Evolutionary conservation across 2,797 vertebrate genomes (phyloP).

Genomic region (Sebastes aleutianus): DNA sequence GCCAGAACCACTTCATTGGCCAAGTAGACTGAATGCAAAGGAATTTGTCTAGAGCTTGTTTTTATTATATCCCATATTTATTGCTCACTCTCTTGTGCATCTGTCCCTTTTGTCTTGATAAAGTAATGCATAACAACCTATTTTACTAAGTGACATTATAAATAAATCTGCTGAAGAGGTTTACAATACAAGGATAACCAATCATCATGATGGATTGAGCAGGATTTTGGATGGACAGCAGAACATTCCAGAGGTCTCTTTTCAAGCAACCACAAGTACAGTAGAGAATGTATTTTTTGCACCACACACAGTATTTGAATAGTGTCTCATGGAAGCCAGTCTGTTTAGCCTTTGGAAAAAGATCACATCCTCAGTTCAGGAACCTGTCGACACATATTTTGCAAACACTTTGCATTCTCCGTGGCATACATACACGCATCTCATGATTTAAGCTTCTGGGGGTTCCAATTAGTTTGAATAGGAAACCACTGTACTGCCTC

Average conservation of each 20-base stretch:
- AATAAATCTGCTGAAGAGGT: background rate
- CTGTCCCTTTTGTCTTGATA: background rate
- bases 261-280: background rate
- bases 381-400: background rate
- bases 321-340: background rate
- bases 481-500: background rate
- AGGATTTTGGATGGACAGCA: background rate
- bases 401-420: background rate
- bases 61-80: background rate
- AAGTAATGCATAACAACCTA: background rate
- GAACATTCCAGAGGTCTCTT: background rate
- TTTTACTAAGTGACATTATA: background rate
- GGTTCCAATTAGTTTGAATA: slow-evolving; percentile 13
- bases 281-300: background rate
- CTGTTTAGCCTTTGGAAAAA: background rate
- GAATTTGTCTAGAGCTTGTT: background rate
- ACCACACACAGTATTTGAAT: background rate
- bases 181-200: background rate
- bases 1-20: background rate
- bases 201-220: background rate
- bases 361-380: background rate
- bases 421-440: background rate
- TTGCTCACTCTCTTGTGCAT: background rate
- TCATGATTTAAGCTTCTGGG: background rate
- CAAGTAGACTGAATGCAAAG: background rate